Evolutionary conservation across 2,113 vertebrate genomes (phyloP).

Genomic region (Odontophorus gujanensis): DNA sequence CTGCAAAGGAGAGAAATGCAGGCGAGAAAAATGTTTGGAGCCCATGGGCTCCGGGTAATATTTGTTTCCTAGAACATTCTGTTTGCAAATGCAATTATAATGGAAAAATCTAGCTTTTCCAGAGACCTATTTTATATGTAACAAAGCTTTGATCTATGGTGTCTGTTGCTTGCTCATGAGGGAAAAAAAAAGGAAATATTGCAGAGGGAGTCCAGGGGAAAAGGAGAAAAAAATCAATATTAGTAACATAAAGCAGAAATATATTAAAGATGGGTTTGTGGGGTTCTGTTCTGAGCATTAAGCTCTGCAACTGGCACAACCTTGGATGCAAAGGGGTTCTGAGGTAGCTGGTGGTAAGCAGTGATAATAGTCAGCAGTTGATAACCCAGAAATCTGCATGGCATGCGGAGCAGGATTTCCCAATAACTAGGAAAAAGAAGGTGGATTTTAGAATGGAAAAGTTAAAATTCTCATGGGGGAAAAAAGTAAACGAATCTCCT

Average conservation of each 20-base stretch:
- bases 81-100: background rate
- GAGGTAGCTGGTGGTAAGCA: background rate
- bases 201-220: background rate
- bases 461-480: background rate
- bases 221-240: background rate
- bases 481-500: background rate
- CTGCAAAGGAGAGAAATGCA: background rate
- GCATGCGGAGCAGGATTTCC: fast-evolving
- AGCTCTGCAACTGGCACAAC: background rate
- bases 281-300: background rate
- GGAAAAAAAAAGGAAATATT: background rate
- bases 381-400: background rate
- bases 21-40: background rate
- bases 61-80: background rate
- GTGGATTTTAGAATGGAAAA: background rate
- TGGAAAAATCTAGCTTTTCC: background rate
- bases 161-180: background rate
- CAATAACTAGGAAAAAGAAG: background rate
- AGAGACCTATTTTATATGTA: background rate
- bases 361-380: background rate
- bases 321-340: background rate
- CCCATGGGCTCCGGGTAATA: background rate
- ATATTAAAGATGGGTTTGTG: background rate
- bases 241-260: background rate
- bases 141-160: background rate